phyloP scores from a whole-genome alignment of 2,797 vertebrate genomes.

The Hemitrygon akajei region DNA sequence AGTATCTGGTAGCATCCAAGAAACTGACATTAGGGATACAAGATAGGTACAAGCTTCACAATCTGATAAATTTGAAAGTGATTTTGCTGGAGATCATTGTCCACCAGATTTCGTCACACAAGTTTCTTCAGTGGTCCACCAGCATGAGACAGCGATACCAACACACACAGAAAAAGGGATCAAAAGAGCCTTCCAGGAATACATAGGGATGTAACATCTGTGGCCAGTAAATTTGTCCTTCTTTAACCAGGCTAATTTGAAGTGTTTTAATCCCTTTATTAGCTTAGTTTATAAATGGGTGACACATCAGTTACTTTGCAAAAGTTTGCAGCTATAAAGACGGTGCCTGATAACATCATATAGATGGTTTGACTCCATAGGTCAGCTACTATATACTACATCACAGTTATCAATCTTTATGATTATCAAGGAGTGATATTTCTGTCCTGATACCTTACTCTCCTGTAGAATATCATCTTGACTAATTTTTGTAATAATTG shows the following conservation, averaged over 20 bases:
- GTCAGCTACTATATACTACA: background rate
- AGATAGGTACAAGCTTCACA: background rate
- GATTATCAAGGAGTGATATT: background rate
- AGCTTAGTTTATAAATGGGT: background rate
- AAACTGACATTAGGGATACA: background rate
- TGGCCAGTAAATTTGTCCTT: background rate
- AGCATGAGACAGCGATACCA: background rate
- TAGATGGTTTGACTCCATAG: background rate
- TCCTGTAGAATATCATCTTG: background rate
- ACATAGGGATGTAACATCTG: background rate
- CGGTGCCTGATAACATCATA: background rate
- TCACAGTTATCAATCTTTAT: background rate
- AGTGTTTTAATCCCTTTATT: background rate
- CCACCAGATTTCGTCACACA: background rate
- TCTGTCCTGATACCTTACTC: background rate
- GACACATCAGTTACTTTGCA: background rate
- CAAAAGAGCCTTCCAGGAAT: background rate
- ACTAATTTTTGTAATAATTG: background rate
- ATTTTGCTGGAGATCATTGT: background rate
- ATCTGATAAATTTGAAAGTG: background rate
- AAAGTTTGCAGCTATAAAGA: background rate
- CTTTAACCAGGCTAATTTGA: background rate
- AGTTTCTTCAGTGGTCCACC: background rate
- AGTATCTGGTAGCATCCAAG: background rate
- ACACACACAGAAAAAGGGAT: background rate